Evolutionary conservation across 2,888 invertebrate genomes (phyloP).

Genomic region (Sarcophaga carnaria): DNA sequence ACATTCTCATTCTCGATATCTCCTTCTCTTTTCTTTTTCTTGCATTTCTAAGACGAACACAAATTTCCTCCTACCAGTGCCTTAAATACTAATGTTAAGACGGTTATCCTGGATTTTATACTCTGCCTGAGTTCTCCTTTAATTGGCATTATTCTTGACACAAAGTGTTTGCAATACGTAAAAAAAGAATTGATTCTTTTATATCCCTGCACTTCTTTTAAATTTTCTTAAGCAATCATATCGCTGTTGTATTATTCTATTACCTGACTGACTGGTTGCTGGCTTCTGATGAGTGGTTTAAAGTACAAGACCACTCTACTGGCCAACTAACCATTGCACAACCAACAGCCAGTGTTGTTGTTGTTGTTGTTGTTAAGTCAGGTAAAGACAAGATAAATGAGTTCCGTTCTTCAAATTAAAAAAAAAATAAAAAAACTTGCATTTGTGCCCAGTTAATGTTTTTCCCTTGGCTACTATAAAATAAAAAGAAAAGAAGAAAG

Average conservation of each 20-base stretch:
- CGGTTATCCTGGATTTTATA: too few relatives aligned
- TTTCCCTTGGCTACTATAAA: background rate
- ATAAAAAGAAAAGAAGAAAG: background rate
- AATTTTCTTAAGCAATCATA: background rate
- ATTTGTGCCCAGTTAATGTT: background rate
- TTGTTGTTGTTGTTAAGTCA: conserved; percentile 40
- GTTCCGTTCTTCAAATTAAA: conserved; percentile 57
- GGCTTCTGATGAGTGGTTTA: too few relatives aligned
- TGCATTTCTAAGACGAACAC: too few relatives aligned
- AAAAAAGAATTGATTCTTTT: background rate
- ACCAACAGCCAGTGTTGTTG: background rate
- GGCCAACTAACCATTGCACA: background rate
- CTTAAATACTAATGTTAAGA: too few relatives aligned
- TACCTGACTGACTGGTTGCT: too few relatives aligned
- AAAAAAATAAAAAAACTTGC: background rate
- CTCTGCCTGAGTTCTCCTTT: too few relatives aligned
- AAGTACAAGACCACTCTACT: too few relatives aligned
- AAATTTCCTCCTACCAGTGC: too few relatives aligned
- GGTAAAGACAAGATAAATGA: conserved; percentile 60
- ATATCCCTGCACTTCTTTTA: background rate
- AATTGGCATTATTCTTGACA: too few relatives aligned
- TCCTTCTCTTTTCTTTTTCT: too few relatives aligned
- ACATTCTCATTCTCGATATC: too few relatives aligned
- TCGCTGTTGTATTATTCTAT: background rate
- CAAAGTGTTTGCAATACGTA: background rate